Evolutionary conservation across 1,140 invertebrate species (phyloP), one percentile per base, ranked within the genome.

Genomic region (Batillaria attramentaria): DNA sequence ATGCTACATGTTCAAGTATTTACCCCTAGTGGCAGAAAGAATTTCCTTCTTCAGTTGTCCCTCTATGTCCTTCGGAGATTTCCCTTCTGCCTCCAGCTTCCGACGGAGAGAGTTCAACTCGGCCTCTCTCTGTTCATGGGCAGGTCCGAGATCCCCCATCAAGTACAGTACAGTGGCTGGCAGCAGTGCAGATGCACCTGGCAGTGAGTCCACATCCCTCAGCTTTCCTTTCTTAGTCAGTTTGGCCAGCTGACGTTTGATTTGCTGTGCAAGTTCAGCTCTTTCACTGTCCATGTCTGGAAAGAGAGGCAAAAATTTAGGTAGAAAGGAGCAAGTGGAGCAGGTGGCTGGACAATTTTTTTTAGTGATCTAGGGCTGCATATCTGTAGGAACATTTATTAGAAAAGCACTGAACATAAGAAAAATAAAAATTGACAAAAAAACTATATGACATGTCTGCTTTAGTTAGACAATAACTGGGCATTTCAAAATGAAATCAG

Each of bases 281-380:
- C 81, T 81, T 54, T 89, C 86, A 54, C 83, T 83, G 57, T 86
- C 84, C 54, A 84, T 81, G 62, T 83, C 84, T 86, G 35, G n/a
- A n/a, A n/a, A n/a, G n/a, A n/a, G n/a, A n/a, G n/a, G n/a, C n/a
- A n/a, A n/a, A n/a, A n/a, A n/a, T n/a, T n/a, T n/a, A n/a, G n/a
- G n/a, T n/a, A n/a, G n/a, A n/a, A n/a, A n/a, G n/a, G n/a, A n/a
- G n/a, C n/a, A n/a, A n/a, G n/a, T n/a, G n/a, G n/a, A n/a, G n/a
- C n/a, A n/a, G n/a, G n/a, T n/a, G n/a, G n/a, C n/a, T n/a, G n/a
- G n/a, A n/a, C n/a, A n/a, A n/a, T n/a, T n/a, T n/a, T n/a, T n/a
- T n/a, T n/a, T n/a, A n/a, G n/a, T n/a, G n/a, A n/a, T n/a, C n/a
- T n/a, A n/a, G n/a, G n/a, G n/a, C n/a, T n/a, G n/a, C n/a, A n/a